Evolutionary conservation across 2,888 invertebrate genomes (phyloP).

Genomic region (Ametastegia equiseti): DNA sequence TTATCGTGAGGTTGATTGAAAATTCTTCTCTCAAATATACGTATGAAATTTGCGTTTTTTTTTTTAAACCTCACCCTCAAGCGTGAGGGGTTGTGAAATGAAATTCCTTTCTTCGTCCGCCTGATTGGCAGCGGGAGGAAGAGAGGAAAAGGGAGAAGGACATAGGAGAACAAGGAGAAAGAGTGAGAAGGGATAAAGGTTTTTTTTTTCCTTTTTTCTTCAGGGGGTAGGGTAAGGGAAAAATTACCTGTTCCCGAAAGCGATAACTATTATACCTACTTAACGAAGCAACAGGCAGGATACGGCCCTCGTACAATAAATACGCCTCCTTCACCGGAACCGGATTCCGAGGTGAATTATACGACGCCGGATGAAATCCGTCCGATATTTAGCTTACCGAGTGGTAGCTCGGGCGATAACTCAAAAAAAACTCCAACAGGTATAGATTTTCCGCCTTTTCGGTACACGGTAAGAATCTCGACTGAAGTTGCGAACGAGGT

Average conservation of each 20-base stretch:
- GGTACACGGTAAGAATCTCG: not conserved
- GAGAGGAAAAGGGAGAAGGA: slow-evolving; percentile 8
- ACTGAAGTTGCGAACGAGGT: not conserved
- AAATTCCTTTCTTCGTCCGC: not conserved
- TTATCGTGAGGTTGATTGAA: too few relatives aligned
- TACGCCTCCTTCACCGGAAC: slow-evolving; percentile 1
- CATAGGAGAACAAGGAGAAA: slow-evolving; percentile 3
- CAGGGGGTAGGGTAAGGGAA: not conserved
- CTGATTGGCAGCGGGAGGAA: slow-evolving; percentile 32
- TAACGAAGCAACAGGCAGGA: slow-evolving; percentile 5
- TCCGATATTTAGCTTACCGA: not conserved
- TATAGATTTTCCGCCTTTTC: not conserved
- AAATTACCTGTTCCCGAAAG: not conserved
- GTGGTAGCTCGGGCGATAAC: not conserved
- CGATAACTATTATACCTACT: not conserved
- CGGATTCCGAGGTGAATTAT: not conserved
- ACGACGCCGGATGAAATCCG: not conserved
- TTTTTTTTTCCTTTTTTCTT: too few relatives aligned
- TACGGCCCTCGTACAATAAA: not conserved
- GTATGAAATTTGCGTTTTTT: too few relatives aligned
- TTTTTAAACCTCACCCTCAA: too few relatives aligned
- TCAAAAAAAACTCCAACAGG: not conserved
- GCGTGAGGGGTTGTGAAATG: slow-evolving; percentile 2
- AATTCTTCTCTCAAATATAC: too few relatives aligned
- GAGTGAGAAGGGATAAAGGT: not conserved